phyloP scores from a whole-genome alignment of 2,888 invertebrate genomes.

The Celastrina argiolus region DNA sequence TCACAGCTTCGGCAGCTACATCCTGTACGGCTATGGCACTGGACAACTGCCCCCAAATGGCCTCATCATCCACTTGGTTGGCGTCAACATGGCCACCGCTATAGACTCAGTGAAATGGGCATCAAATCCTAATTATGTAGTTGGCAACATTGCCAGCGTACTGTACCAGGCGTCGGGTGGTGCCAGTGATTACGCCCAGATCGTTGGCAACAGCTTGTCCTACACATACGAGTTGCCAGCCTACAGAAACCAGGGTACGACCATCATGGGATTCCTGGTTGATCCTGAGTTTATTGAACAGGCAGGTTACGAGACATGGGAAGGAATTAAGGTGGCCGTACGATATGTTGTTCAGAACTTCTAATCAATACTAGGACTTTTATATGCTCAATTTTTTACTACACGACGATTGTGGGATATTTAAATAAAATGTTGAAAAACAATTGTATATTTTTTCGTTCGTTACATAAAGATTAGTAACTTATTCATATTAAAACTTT shows the following conservation, averaged over 20 bases:
- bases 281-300: slow-evolving; percentile 70
- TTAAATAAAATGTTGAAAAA: background rate
- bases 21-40: slow-evolving; percentile 61
- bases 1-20: slow-evolving; percentile 85
- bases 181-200: slow-evolving; percentile 80
- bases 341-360: slow-evolving; percentile 44
- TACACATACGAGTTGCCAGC: slow-evolving; percentile 81
- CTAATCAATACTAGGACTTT: background rate
- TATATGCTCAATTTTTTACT: background rate
- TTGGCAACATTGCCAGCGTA: slow-evolving; percentile 69
- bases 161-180: slow-evolving; percentile 79
- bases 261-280: slow-evolving; percentile 27
- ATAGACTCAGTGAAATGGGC: slow-evolving; percentile 67
- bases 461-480: no score
- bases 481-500: no score
- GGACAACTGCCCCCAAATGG: slow-evolving; percentile 69
- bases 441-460: background rate
- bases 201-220: slow-evolving; percentile 67
- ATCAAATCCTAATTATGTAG: slow-evolving; percentile 59
- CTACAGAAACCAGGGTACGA: slow-evolving; percentile 3
- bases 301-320: slow-evolving; percentile 80
- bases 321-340: slow-evolving; percentile 74
- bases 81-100: slow-evolving; percentile 58
- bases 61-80: slow-evolving; percentile 55
- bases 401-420: background rate